Evolutionary conservation across 2,797 vertebrate genomes (phyloP).

Genomic region (Karalla daura): DNA sequence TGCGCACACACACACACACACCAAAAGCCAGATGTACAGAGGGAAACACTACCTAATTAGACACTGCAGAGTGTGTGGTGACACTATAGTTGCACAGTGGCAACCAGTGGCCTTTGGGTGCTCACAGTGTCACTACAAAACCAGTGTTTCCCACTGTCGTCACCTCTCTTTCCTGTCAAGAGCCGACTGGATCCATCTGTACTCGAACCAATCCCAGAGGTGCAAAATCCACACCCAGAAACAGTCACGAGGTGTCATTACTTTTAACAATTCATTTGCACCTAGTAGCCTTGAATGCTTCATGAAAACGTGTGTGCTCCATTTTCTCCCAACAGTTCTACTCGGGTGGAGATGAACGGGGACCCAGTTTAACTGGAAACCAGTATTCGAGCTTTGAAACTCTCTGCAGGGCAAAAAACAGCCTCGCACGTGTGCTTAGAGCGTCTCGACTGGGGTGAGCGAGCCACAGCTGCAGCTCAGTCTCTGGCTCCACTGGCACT

Average conservation of each 20-base stretch:
- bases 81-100: conserved; percentile 14
- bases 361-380: not conserved
- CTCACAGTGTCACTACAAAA: conserved; percentile 13
- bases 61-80: conserved; percentile 17
- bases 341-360: not conserved
- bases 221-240: not conserved
- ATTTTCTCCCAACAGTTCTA: not conserved
- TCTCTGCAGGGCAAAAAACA: not conserved
- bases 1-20: no score
- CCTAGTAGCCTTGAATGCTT: not conserved
- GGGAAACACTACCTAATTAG: conserved; percentile 39
- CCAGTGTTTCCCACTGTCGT: not conserved
- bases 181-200: not conserved
- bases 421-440: not conserved
- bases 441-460: not conserved
- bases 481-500: conserved; percentile 4
- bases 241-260: not conserved
- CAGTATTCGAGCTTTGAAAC: not conserved
- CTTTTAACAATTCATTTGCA: not conserved
- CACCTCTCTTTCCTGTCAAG: not conserved
- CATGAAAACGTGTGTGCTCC: not conserved
- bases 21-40: not conserved
- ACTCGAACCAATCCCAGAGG: not conserved
- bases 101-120: conserved; percentile 16
- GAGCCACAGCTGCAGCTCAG: conserved; percentile 18